These are phyloP conservation scores for Drosophila phalerata DNA, from an alignment of 2,888 invertebrate species.

Conservation along the genomic window DNA sequence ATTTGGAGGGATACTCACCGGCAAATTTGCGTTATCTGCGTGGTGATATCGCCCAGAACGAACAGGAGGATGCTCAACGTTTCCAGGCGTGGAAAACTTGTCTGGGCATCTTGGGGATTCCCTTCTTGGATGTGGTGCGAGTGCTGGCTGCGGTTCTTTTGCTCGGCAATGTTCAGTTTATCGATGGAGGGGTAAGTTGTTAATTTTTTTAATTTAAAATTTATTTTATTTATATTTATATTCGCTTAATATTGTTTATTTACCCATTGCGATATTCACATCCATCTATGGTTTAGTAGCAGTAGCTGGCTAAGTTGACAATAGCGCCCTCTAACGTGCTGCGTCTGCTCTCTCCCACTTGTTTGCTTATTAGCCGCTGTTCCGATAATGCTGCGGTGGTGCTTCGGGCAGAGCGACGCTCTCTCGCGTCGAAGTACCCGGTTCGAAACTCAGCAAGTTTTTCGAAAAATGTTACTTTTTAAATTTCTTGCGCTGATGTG, in stretches of 20 bases:
- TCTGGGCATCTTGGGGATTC: constrained; percentile 95
- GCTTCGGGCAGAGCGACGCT: constrained; percentile 13
- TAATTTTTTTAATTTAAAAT: neutral
- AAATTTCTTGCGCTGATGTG: constrained; percentile 82
- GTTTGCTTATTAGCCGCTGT: rapidly evolving
- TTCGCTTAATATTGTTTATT: neutral
- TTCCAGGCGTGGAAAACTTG: constrained; percentile 97
- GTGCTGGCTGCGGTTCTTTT: constrained; percentile 96
- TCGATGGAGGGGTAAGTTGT: constrained; percentile 88
- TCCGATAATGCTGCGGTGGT: constrained; percentile 18
- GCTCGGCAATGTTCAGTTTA: constrained; percentile 96
- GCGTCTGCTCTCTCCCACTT: rapidly evolving
- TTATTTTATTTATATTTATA: neutral
- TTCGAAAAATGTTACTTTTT: neutral
- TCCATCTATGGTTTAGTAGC: constrained; percentile 21
- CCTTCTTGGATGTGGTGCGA: constrained; percentile 96
- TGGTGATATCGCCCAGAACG: constrained; percentile 90
- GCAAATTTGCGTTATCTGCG: constrained; percentile 93
- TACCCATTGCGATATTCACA: neutral
- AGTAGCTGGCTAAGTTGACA: no score
- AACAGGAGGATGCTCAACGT: constrained; percentile 90
- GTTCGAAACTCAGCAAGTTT: constrained; percentile 35
- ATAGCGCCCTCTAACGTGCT: constrained; percentile 27
- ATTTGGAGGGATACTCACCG: constrained; percentile 94
- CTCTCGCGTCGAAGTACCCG: neutral